Base-by-base conservation (phyloP, 2,797 vertebrate species). In the Orestias chungarensis region DNA sequence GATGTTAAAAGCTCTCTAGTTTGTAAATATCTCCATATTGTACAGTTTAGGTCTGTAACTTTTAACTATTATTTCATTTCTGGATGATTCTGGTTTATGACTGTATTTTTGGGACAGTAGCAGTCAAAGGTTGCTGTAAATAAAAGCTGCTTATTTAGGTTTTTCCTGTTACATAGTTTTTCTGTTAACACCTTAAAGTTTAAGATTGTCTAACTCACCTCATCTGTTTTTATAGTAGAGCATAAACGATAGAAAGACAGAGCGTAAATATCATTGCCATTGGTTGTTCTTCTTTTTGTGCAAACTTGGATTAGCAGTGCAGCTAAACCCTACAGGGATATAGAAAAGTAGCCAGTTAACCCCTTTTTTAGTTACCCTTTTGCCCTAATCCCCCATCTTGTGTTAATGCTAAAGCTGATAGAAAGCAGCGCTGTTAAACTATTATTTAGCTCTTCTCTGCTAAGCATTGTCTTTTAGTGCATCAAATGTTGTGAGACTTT, bases 1-100 rank as follows among this genome's bases (percentile, higher is more conserved):
- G 55, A 17, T 69, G n/a, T 66, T 17, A 57, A 75, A 33, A 33
- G 66, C 62, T 1, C 74, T 76, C 72, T 25, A 25, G 50, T 66
- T 74, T 66, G 55, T 74, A 50, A 18, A 46, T 52, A 73, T 23
- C 55, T 59, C 55, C 18, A 12, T 2, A 11, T 61, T 61, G 57
- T 38, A 57, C 6, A 57, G 31, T 57, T 33, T 57, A 2, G 27
- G 33, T 29, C 14, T 3, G 9, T 23, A 3, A 3, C 35, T 59
- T 35, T 23, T 31, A 10, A 33, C 35, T 59, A 20, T 3, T 8
- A 57, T 8, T 33, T 27, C 11, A 0, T 54, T 14, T 49, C 4
- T 5, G 31, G 11, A 61, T n/a, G 33, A 23, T 38, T 12, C 1
- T 31, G 15, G 27, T 59, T 57, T 57, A 20, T 0, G 5, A n/a